Base-by-base conservation (phyloP, 2,888 invertebrate genomes). In the Holacanthella duospinosa region DNA sequence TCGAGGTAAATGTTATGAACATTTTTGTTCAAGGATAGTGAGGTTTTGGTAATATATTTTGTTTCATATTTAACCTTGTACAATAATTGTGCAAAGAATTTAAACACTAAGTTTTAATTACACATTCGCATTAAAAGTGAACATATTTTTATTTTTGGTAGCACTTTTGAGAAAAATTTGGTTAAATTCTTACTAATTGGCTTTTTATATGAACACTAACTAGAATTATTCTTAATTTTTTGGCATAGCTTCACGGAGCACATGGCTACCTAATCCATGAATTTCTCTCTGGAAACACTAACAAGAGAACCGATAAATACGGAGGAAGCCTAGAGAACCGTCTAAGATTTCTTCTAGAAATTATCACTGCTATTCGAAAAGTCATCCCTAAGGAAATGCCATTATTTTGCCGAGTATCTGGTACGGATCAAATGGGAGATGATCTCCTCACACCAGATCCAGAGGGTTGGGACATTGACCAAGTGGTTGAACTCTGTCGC, bases 231-330 rank as follows among this genome's bases (percentile, higher is more conserved):
- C n/a, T n/a, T n/a, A n/a, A n/a, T 16, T 6, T 36, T 16, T 36
- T 36, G 36, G 6, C 16, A 9, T 16, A 62, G 62, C 44, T 62
- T 26, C 57, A 62, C 26, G 58, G 28, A 19, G 62, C 58, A 2
- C 62, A 62, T 19, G 62, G 62, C 1, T 62, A 57, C 21, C 29
- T 62, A 1, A 57, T 63, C 16, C 59, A 63, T 27, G 44, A 59
- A 1, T 63, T 63, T 28, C 43, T 63, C 16, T 54, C 54, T 21
- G 59, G 63, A 28, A 54, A 59, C 43, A 55, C 44, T 1, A 63
- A 63, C 43, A 59, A 63, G 19, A 43, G 63, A 27, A 63, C n/a
- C 1, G 63, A 63, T 28, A 55, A 63, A 44, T 63, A 63, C 29
- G 63, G 63, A 2, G 63, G 63, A 21, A 25, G 19, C n/a, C 55